Base-by-base conservation (phyloP, 2,888 invertebrate genomes). In the Scrobipalpa costella region DNA sequence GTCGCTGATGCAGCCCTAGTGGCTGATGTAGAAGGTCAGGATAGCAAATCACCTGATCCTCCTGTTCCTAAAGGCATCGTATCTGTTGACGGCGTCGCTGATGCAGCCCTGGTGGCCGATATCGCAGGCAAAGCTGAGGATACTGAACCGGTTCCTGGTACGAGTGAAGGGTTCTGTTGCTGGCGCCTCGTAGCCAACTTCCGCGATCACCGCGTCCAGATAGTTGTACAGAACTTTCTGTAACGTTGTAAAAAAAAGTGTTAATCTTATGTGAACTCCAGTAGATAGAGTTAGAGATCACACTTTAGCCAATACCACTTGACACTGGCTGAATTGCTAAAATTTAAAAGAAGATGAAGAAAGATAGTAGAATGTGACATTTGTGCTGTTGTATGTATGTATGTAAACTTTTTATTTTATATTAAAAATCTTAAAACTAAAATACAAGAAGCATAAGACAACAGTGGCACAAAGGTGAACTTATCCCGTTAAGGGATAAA, bases 51-150 rank as follows among this genome's bases (percentile, higher is more conserved):
- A 86, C 87, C 76, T 74, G 5, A 68, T 65, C 19, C 72, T 70
- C 55, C 71, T 74, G 13, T 33, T 71, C 21, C 70, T 71, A 0
- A 80, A 75, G 7, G 77, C 77, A 2, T 49, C 72, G 69, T 83
- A 92, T 63, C 83, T 86, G 0, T 72, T 64, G 0, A 76, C 67
- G 3, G 90, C 81, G 61, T 90, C 71, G 1, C 62, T 68, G 34
- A 86, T 66, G 71, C 96, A 96, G 0, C 92, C 92, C 0, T 77
- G 61, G 33, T 93, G 86, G 0, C 93, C 94, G 57, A 93, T 90
- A 69, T 89, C 91, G 76, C 96, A 96, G 19, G 94, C 94, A 86
- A 94, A 95, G 8, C 86, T 71, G 0, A 95, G 74, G 0, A 93
- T 78, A 67, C 74, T 84, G 73, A 90, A 86, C 44, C 91, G 73